Conservation (phyloP, 2,888 invertebrate species). For the Sesia bembeciformis region DNA sequence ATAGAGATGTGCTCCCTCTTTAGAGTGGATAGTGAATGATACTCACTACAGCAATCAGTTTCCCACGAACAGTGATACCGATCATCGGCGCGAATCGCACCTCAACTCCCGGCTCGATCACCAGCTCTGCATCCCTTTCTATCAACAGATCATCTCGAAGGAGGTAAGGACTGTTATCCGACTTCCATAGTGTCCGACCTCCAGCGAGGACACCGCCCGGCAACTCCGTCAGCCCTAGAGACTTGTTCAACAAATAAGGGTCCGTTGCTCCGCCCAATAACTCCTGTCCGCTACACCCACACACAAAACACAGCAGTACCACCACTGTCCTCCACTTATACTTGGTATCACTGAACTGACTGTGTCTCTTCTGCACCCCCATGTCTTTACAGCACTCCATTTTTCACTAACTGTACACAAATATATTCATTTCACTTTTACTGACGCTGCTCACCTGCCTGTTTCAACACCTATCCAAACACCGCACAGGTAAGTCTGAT, state of each 20-base stretch:
- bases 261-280: conserved; percentile 33
- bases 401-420: conserved; percentile 42
- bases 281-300: conserved; percentile 51
- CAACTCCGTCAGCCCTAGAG: conserved; percentile 71
- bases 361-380: conserved; percentile 66
- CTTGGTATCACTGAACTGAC: conserved; percentile 69
- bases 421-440: conserved; percentile 61
- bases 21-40: not conserved
- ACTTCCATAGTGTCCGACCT: conserved; percentile 69
- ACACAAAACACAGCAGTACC: conserved; percentile 32
- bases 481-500: conserved; percentile 30
- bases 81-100: conserved; percentile 93
- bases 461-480: conserved; percentile 40
- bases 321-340: conserved; percentile 68
- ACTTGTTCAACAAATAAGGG: conserved; percentile 59
- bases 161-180: conserved; percentile 82
- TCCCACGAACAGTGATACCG: conserved; percentile 94
- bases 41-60: conserved; percentile 91
- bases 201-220: conserved; percentile 77
- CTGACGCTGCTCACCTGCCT: conserved; percentile 34
- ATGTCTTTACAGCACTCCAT: conserved; percentile 59
- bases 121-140: conserved; percentile 84
- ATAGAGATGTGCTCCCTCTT: too few relatives aligned
- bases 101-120: conserved; percentile 92
- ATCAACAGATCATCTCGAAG: conserved; percentile 87